phyloP scores from a whole-genome alignment of 2,113 vertebrate genomes.

The Argyrosomus japonicus region DNA sequence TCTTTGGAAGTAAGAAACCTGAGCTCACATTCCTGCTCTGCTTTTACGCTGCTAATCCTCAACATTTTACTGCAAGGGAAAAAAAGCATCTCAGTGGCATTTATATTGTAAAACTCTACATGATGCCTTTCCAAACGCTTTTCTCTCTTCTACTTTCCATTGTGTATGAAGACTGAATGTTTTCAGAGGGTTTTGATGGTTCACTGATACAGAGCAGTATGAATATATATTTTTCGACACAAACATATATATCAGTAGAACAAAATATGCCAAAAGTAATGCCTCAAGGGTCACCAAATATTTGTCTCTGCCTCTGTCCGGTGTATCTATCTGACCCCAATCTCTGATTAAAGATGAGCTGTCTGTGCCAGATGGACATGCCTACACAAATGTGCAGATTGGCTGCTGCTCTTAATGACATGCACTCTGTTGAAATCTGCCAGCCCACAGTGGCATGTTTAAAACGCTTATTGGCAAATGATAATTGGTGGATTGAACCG shows the following conservation, averaged over 20 bases:
- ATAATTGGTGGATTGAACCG: neutral
- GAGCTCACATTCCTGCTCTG: neutral
- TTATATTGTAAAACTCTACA: neutral
- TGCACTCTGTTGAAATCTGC: neutral
- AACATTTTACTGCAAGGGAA: neutral
- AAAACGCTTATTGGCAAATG: neutral
- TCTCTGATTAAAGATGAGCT: neutral
- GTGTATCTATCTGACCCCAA: neutral
- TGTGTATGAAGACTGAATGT: neutral
- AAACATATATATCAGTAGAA: neutral
- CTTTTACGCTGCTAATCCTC: neutral
- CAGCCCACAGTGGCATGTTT: neutral
- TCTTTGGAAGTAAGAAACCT: conserved; percentile 90
- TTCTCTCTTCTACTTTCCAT: neutral
- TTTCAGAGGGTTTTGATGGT: neutral
- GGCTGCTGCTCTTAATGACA: neutral
- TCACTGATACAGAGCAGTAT: neutral
- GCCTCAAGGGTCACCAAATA: neutral
- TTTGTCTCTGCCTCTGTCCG: neutral
- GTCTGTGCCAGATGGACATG: neutral
- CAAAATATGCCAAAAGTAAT: too few relatives aligned
- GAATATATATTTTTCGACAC: neutral
- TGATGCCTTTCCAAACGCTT: neutral
- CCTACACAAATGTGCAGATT: conserved; percentile 1
- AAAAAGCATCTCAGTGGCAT: neutral